phyloP scores from a whole-genome alignment of 2,888 invertebrate species.

The Spialia ferax region DNA sequence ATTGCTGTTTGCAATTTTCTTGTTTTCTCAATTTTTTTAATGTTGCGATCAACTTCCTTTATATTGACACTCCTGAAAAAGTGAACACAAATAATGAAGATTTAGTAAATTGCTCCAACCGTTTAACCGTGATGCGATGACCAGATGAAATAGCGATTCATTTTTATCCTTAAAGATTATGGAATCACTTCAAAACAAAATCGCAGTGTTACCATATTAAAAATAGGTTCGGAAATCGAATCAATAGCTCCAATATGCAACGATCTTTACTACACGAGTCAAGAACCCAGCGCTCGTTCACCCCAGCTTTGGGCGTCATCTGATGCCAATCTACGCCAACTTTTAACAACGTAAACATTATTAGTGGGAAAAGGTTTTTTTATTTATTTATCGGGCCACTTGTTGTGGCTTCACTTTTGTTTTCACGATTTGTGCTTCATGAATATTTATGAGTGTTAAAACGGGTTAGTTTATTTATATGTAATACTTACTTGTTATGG shows the following conservation, averaged over 20 bases:
- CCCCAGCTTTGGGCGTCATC: constrained; percentile 39
- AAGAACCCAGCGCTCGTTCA: constrained; percentile 34
- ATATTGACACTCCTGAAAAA: too few relatives aligned
- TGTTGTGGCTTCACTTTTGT: neutral
- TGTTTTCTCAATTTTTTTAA: too few relatives aligned
- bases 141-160: too few relatives aligned
- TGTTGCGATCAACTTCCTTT: too few relatives aligned
- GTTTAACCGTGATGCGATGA: too few relatives aligned
- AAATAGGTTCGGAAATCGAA: neutral
- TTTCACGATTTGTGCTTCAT: neutral
- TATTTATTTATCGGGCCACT: constrained; percentile 16
- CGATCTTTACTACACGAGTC: constrained; percentile 26
- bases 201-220: neutral
- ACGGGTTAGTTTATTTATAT: neutral
- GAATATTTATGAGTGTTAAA: neutral
- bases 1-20: too few relatives aligned
- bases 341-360: constrained; percentile 41
- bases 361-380: constrained; percentile 30
- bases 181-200: too few relatives aligned
- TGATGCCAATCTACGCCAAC: constrained; percentile 37
- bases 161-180: too few relatives aligned
- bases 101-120: too few relatives aligned
- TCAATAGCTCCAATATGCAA: constrained; percentile 7
- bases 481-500: neutral
- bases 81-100: too few relatives aligned